Conservation (phyloP, 2,797 vertebrate species). For the Poecilia gillii region DNA sequence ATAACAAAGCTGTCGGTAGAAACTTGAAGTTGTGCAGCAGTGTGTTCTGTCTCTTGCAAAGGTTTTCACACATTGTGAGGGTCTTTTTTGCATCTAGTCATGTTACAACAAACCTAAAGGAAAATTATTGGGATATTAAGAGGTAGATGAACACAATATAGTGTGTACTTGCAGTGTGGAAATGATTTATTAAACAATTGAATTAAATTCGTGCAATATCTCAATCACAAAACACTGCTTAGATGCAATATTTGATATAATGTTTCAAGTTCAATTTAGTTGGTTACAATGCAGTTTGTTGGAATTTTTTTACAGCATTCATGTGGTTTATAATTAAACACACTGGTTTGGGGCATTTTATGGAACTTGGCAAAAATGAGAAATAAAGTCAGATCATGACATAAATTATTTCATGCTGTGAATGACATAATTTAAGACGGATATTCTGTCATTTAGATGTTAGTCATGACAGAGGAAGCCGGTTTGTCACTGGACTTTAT, state of each 20-base stretch:
- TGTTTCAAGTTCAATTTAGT: background rate
- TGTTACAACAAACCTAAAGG: background rate
- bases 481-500: background rate
- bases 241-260: background rate
- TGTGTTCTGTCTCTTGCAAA: background rate
- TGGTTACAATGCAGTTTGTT: background rate
- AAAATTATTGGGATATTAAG: background rate
- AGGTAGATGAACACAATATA: background rate
- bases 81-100: background rate
- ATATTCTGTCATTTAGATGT: background rate
- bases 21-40: background rate
- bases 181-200: background rate
- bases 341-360: background rate
- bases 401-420: background rate
- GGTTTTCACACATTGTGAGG: background rate
- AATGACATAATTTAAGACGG: background rate
- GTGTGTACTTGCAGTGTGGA: background rate
- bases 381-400: no score
- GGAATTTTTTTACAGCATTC: background rate
- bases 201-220: background rate
- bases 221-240: background rate
- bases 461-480: no score
- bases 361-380: background rate
- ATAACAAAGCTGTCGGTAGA: background rate
- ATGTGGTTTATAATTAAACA: background rate